Evolutionary conservation across 1,140 invertebrate genomes (phyloP).

Genomic region (Stratiolaelaps scimitus): DNA sequence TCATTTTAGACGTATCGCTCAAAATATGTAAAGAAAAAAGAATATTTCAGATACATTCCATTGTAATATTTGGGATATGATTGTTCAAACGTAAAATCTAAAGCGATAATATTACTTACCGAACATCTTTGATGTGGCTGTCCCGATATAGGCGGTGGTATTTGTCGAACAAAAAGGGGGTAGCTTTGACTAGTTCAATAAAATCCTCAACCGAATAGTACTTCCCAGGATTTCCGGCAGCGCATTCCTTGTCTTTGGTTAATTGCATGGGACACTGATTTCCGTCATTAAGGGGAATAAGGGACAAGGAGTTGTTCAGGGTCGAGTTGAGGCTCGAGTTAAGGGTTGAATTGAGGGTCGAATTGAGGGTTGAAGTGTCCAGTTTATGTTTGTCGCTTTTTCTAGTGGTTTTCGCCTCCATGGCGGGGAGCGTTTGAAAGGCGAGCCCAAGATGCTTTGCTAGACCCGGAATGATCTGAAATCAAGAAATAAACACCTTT

Average conservation of each 20-base stretch:
- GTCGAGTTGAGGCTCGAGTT: slow-evolving; percentile 13
- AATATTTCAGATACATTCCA: too few relatives aligned
- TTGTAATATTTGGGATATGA: too few relatives aligned
- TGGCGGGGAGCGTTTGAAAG: not conserved
- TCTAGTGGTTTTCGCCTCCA: slow-evolving; percentile 8
- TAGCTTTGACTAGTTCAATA: slow-evolving; percentile 14
- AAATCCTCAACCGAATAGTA: slow-evolving; percentile 25
- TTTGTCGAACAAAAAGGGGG: slow-evolving; percentile 22
- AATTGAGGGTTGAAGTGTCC: slow-evolving; percentile 7
- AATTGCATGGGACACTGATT: slow-evolving; percentile 1
- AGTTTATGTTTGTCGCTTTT: slow-evolving; percentile 3
- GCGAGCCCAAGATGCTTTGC: slow-evolving; percentile 18
- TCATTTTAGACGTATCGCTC: too few relatives aligned
- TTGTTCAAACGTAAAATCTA: not conserved
- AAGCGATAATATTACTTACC: not conserved
- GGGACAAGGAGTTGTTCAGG: slow-evolving; percentile 5
- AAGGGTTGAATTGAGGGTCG: slow-evolving; percentile 20
- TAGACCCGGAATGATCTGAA: slow-evolving; percentile 9
- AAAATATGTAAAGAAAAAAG: too few relatives aligned
- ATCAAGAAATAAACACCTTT: not conserved
- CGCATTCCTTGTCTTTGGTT: slow-evolving; percentile 25
- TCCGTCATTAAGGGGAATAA: slow-evolving; percentile 20
- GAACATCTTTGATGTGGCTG: slow-evolving; percentile 25
- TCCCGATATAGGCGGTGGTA: slow-evolving; percentile 24
- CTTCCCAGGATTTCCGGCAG: slow-evolving; percentile 19